phyloP scores from a whole-genome alignment of 1,140 invertebrate genomes.

The Neodiprion lecontei region DNA sequence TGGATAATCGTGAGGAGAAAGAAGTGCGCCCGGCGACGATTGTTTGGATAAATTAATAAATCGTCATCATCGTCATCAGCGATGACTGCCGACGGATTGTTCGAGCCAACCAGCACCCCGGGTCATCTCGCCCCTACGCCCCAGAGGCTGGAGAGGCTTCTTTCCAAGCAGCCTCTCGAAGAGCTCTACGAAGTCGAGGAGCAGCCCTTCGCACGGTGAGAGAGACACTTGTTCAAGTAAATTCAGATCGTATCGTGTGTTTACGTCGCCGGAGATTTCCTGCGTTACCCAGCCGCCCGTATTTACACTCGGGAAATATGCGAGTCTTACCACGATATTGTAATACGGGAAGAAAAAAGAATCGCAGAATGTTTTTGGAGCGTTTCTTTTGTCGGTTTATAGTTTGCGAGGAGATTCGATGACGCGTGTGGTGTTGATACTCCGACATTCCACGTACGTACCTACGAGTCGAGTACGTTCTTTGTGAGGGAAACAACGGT shows the following conservation, averaged over 20 bases:
- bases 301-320: constrained; percentile 24
- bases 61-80: constrained; percentile 14
- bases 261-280: constrained; percentile 15
- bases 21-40: no score
- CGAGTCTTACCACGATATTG: no score
- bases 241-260: constrained; percentile 20
- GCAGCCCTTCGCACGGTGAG: constrained; percentile 63
- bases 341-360: background rate
- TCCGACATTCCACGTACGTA: no score
- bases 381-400: no score
- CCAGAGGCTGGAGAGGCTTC: constrained; percentile 58
- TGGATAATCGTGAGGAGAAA: no score
- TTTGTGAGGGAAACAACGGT: no score
- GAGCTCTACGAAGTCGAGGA: constrained; percentile 63
- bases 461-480: no score
- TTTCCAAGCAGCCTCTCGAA: constrained; percentile 61
- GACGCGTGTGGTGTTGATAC: no score
- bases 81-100: constrained; percentile 57
- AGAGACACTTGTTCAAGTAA: constrained; percentile 23
- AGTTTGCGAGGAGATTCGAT: no score
- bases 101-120: constrained; percentile 59
- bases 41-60: no score
- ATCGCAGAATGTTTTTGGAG: background rate
- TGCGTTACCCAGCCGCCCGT: constrained; percentile 13
- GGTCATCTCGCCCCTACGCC: constrained; percentile 62